These are phyloP conservation scores for Formicarius rufipectus DNA, from an alignment of 2,113 vertebrate genomes.

Conservation along the genomic window DNA sequence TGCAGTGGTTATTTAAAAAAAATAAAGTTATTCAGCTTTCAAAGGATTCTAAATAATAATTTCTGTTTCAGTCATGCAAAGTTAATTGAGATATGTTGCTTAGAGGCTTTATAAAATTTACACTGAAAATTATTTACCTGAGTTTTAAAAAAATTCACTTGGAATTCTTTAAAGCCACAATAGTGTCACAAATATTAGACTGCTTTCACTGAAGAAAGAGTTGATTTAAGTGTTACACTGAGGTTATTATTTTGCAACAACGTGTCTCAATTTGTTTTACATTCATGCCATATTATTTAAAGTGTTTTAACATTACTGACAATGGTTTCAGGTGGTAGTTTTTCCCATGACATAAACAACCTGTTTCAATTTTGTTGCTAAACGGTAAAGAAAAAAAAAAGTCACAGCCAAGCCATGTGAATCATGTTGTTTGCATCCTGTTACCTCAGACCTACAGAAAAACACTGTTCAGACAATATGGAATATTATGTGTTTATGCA, in stretches of 20 bases:
- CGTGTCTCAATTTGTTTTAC: neutral
- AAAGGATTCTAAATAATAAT: neutral
- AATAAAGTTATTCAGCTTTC: neutral
- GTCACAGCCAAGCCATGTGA: neutral
- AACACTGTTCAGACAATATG: neutral
- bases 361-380: neutral
- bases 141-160: neutral
- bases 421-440: neutral
- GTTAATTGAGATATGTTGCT: neutral
- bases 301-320: neutral
- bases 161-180: neutral
- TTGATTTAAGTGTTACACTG: neutral
- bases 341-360: neutral
- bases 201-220: neutral
- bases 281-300: neutral
- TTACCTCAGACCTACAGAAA: neutral
- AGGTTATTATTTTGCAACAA: neutral
- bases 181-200: neutral
- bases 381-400: neutral
- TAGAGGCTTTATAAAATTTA: neutral
- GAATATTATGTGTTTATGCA: accelerated
- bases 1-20: neutral
- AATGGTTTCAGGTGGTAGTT: neutral
- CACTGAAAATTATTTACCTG: neutral
- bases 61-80: neutral